Evolutionary conservation across 2,113 vertebrate genomes (phyloP).

Genomic region (Actinemys pallida): DNA sequence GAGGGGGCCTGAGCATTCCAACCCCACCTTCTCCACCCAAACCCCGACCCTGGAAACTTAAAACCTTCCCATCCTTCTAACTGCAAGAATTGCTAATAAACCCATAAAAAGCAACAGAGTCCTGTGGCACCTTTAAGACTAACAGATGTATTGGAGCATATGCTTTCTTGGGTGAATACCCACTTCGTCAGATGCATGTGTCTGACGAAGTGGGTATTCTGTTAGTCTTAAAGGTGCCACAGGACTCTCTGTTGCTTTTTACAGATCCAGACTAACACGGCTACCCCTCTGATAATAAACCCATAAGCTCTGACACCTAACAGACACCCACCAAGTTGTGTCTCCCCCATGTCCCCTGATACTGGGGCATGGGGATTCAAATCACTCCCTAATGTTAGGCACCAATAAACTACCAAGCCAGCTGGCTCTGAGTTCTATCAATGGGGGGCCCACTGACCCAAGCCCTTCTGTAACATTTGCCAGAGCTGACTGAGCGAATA

Average conservation of each 20-base stretch:
- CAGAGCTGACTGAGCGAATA: neutral
- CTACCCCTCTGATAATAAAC: neutral
- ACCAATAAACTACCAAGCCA: neutral
- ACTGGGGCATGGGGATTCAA: fast-evolving
- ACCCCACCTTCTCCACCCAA: neutral
- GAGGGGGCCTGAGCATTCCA: neutral
- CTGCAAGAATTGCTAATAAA: neutral
- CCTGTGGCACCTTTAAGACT: no score
- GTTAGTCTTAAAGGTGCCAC: no score
- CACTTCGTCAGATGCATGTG: no score
- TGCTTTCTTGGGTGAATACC: no score
- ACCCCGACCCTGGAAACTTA: neutral
- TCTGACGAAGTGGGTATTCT: no score
- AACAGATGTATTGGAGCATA: no score
- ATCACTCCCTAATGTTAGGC: neutral
- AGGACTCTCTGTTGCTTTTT: no score
- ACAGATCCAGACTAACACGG: no score
- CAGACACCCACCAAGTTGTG: neutral
- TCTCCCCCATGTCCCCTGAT: neutral
- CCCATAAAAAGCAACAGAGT: neutral
- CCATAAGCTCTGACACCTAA: neutral
- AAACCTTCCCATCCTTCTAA: neutral
- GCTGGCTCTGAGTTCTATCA: neutral
- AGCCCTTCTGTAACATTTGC: neutral
- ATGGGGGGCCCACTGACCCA: neutral